A percentile compares a stretch with the other conserved stretches of the same genome.
Conservation (phyloP, 2,888 invertebrate genomes). For the Tuta absoluta region DNA sequence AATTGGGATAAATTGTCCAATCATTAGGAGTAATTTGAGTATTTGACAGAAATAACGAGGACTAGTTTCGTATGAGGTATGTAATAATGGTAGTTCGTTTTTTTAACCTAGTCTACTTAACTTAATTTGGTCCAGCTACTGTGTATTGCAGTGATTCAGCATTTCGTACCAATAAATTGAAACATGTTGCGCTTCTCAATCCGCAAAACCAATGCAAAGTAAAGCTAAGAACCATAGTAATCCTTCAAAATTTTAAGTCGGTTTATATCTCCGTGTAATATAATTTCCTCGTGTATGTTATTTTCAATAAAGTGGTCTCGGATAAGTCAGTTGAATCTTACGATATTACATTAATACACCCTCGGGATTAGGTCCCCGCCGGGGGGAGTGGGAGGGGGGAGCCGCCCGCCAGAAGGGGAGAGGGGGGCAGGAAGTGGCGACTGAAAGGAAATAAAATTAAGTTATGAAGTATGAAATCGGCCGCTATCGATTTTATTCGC, state of each 20-base stretch:
- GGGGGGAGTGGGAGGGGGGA: background rate
- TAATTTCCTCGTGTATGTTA: slow-evolving; percentile 8
- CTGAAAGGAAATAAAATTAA: slow-evolving; percentile 45
- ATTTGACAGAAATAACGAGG: slow-evolving; percentile 18
- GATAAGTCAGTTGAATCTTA: slow-evolving; percentile 25
- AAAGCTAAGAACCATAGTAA: background rate
- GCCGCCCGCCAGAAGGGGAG: slow-evolving; percentile 1
- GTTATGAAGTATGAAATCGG: slow-evolving; percentile 57
- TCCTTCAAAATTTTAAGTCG: slow-evolving; percentile 1
- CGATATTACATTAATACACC: slow-evolving; percentile 31
- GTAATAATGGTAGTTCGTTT: background rate
- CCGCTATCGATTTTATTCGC: slow-evolving; percentile 49
- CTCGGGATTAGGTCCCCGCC: slow-evolving; percentile 36
- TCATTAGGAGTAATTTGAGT: slow-evolving; percentile 18
- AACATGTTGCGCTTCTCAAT: background rate
- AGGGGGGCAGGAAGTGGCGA: slow-evolving; percentile 30
- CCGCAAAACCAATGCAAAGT: background rate
- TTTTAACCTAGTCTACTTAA: background rate
- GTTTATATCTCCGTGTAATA: slow-evolving; percentile 16
- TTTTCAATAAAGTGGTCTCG: slow-evolving; percentile 24
- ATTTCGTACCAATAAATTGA: background rate
- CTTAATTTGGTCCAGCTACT: background rate
- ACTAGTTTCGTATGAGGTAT: slow-evolving; percentile 14
- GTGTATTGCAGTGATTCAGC: background rate
- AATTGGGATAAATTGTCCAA: slow-evolving; percentile 12